Base-by-base conservation (phyloP, 2,888 invertebrate species). In the Caenorhabditis wallacei region DNA sequence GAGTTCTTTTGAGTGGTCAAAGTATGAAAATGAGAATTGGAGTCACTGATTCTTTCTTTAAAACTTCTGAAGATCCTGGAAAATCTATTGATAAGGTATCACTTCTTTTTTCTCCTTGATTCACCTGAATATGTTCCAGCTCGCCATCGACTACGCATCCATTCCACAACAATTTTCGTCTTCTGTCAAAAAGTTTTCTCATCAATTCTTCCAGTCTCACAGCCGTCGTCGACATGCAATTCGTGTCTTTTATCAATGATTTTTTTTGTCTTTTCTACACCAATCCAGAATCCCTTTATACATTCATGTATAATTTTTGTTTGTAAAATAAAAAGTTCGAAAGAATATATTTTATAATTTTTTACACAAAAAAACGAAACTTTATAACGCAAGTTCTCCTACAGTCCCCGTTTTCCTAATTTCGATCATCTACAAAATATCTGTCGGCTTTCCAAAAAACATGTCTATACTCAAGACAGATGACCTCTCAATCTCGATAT, bases 241-340 rank as follows among this genome's bases (percentile, higher is more conserved):
- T 51, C 78, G 79, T 13, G 82, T 82, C 43, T 82, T 69, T 37
- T 82, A 82, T 56, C 61, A 79, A 40, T 82, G 37, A 78, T 48
- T 48, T 18, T 3, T 26, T 18, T 63, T 54, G n/a, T 53, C 40
- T 26, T 30, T n/a, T 18, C 20, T 51, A 20, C 53, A 22, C 30
- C 22, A 10, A 51, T 35, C 22, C 22, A 8, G n/a, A n/a, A n/a
- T n/a, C n/a, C n/a, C 24, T 22, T 24, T 37, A n/a, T 11, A 30
- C 3, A 37, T 54, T 68, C 26, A 26, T 30, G 4, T 30, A 30
- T 30, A 30, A 30, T 30, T 30, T 30, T 30, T 48, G 4, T 11
- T 48, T 48, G 48, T 30, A 30, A 30, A 30, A 30, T 30, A 30
- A 30, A 30, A 30, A 5, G 30, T 30, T n/a, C n/a, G n/a, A n/a